A percentile compares a stretch with the other conserved stretches of the same genome.
Evolutionary conservation across 2,888 invertebrate genomes (phyloP).

Genomic region (Diachrysia chrysitis): DNA sequence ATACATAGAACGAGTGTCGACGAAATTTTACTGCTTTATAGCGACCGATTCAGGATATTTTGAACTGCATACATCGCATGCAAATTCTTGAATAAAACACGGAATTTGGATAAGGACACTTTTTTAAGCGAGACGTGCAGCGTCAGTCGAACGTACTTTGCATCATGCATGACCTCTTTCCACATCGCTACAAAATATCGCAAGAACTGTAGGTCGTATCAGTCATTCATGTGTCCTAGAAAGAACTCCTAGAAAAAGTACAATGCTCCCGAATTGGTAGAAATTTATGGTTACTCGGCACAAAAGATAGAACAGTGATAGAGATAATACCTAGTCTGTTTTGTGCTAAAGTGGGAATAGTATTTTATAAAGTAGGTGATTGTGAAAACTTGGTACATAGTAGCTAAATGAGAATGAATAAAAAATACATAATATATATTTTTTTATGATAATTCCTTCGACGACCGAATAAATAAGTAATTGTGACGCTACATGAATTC

Average conservation of each 20-base stretch:
- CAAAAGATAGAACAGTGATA: not conserved
- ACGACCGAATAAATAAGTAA: not conserved
- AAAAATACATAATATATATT: not conserved
- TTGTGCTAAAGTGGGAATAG: not conserved
- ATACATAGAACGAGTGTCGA: not conserved
- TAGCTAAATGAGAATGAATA: not conserved
- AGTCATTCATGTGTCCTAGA: not conserved
- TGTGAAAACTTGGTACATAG: not conserved
- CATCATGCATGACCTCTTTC: slow-evolving; percentile 33
- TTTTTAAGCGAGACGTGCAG: slow-evolving; percentile 3
- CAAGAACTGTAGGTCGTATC: not conserved
- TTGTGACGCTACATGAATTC: not conserved
- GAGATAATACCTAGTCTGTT: not conserved
- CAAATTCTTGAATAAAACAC: not conserved
- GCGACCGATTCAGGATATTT: not conserved
- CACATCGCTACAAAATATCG: slow-evolving; percentile 13
- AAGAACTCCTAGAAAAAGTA: slow-evolving; percentile 1
- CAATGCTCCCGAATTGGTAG: not conserved
- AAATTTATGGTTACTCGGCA: not conserved
- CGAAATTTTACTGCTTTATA: not conserved
- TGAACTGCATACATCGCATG: not conserved
- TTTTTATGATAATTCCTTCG: not conserved
- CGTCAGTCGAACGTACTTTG: slow-evolving; percentile 15
- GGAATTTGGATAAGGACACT: not conserved
- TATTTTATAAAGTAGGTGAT: not conserved